Percentiles rank a stretch among this genome's conserved stretches.
Conservation (phyloP, 2,113 vertebrate species). For the Phalacrocorax carbo region DNA sequence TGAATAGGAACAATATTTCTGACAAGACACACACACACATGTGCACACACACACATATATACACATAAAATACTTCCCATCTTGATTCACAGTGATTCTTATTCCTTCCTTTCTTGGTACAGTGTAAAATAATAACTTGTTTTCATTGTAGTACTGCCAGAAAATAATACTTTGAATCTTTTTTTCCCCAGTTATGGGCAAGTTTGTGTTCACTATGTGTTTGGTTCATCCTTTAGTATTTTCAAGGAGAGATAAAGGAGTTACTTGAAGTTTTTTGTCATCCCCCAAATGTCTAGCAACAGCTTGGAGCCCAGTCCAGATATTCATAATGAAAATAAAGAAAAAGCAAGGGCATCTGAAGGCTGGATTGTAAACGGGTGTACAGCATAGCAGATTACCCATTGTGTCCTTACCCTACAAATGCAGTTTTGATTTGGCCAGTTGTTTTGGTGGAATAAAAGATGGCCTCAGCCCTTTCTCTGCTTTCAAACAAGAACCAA, state of each 20-base stretch:
- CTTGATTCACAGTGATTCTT: not conserved
- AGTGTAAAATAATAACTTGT: not conserved
- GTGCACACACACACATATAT: rapidly evolving
- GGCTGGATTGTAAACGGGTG: not conserved
- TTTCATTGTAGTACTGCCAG: not conserved
- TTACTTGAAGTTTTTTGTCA: not conserved
- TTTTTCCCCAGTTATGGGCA: rapidly evolving
- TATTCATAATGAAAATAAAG: not conserved
- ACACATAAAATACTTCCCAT: not conserved
- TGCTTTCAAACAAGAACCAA: not conserved
- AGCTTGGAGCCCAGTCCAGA: not conserved
- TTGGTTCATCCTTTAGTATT: not conserved
- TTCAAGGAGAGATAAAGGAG: not conserved
- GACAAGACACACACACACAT: rapidly evolving
- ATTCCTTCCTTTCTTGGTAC: not conserved
- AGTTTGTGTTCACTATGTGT: rapidly evolving
- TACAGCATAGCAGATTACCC: not conserved
- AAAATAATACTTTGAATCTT: not conserved
- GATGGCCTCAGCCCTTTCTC: not conserved
- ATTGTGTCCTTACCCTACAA: not conserved
- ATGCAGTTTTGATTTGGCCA: not conserved
- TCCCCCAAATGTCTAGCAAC: not conserved
- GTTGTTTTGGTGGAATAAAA: not conserved
- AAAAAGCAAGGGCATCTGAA: not conserved
- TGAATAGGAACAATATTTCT: not conserved